phyloP scores from a whole-genome alignment of 2,113 vertebrate species.

The Phrynocephalus versicolor region DNA sequence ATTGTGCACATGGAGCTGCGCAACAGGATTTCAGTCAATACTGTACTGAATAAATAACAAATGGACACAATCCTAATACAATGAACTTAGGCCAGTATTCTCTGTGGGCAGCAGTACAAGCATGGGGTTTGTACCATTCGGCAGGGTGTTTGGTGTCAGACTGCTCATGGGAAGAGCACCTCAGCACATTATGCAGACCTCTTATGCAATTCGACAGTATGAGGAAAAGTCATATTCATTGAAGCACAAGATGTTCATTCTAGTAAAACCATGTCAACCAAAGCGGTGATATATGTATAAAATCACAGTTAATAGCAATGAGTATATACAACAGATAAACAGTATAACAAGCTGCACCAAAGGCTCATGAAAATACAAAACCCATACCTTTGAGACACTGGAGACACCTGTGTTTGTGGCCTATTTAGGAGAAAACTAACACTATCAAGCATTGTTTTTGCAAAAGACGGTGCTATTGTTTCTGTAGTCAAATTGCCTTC shows the following conservation, averaged over 20 bases:
- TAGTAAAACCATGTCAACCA: neutral
- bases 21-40: too few species aligned
- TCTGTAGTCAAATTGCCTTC: slow-evolving; percentile 76
- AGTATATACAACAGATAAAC: neutral
- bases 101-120: too few species aligned
- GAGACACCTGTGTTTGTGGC: slow-evolving; percentile 67
- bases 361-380: neutral
- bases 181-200: too few species aligned
- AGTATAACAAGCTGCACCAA: slow-evolving; percentile 19
- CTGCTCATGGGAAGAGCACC: too few species aligned
- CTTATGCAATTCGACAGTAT: neutral
- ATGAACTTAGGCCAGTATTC: too few species aligned
- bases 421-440: slow-evolving; percentile 81
- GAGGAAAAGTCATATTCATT: neutral
- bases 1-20: too few species aligned
- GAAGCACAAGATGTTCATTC: neutral
- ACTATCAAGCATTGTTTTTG: slow-evolving; percentile 66
- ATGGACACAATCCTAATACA: too few species aligned
- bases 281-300: neutral
- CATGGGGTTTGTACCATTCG: too few species aligned
- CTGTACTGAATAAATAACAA: too few species aligned
- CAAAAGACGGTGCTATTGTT: slow-evolving; percentile 70
- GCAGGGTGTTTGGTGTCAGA: too few species aligned
- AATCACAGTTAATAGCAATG: neutral
- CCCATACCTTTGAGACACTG: slow-evolving; percentile 83